phyloP scores from a whole-genome alignment of 2,113 vertebrate species.

The Rhodinocichla rosea region DNA sequence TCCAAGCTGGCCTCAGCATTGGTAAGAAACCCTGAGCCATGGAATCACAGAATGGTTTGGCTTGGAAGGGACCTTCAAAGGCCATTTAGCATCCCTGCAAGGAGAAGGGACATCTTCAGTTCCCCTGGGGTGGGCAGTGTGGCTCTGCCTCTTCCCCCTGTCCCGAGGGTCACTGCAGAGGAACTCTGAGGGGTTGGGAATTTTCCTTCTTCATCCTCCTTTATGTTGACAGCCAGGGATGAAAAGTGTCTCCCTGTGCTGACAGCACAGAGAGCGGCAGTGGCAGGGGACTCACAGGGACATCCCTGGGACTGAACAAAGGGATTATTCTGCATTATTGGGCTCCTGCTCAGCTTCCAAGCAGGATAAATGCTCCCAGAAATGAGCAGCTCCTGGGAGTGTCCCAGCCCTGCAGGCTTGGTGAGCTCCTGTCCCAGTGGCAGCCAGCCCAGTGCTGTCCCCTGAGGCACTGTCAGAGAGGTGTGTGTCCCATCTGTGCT shows the following conservation, averaged over 20 bases:
- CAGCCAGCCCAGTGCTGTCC: background rate
- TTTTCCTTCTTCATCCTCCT: background rate
- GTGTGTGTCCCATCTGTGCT: background rate
- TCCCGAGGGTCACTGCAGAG: too few relatives aligned
- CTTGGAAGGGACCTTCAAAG: background rate
- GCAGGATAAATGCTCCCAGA: accelerated
- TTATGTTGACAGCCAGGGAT: background rate
- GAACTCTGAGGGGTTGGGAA: background rate
- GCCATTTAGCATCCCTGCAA: background rate
- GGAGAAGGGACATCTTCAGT: background rate
- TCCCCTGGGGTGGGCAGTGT: background rate
- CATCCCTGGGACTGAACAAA: background rate
- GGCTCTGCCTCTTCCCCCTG: background rate
- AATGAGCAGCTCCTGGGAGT: background rate
- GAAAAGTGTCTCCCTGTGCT: background rate
- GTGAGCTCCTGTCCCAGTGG: background rate
- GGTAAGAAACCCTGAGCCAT: background rate
- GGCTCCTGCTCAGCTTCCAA: background rate
- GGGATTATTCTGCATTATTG: background rate
- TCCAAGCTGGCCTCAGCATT: background rate
- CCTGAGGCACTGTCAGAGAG: background rate
- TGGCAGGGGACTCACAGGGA: background rate
- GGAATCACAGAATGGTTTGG: background rate
- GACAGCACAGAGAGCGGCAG: background rate
- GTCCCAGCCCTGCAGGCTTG: background rate